Evolutionary conservation across 1,140 invertebrate genomes (phyloP).

Genomic region (Gryon sp.): DNA sequence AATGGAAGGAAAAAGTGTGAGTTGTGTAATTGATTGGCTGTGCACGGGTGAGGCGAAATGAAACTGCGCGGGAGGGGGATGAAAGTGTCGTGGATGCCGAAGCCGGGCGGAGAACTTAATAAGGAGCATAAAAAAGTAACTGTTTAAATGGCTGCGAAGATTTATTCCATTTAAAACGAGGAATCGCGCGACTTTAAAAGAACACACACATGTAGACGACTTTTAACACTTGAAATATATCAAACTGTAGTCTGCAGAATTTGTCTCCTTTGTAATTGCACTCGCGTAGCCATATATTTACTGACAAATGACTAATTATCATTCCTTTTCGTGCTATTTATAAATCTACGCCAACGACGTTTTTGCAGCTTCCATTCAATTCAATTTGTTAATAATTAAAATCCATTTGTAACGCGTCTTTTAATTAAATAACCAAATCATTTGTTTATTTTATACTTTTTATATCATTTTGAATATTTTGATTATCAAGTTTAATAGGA

Average conservation of each 20-base stretch:
- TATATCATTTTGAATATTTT: too few species aligned
- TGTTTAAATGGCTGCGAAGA: conserved; percentile 25
- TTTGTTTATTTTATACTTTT: too few species aligned
- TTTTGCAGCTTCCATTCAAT: too few species aligned
- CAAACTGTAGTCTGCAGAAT: conserved; percentile 45
- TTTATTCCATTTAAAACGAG: conserved; percentile 48
- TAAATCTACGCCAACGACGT: too few species aligned
- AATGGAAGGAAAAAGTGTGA: conserved; percentile 1
- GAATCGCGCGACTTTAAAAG: conserved; percentile 20
- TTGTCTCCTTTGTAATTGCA: conserved; percentile 55
- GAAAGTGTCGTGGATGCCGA: conserved; percentile 9
- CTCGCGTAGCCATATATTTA: conserved; percentile 38
- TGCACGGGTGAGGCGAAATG: too few species aligned
- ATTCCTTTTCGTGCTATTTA: conserved; percentile 19
- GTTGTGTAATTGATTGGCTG: conserved; percentile 20
- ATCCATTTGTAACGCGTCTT: too few species aligned
- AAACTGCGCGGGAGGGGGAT: conserved; percentile 16
- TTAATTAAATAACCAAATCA: too few species aligned
- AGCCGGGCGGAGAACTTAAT: conserved; percentile 26
- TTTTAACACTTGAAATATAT: conserved; percentile 51
- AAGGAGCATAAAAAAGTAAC: conserved; percentile 41
- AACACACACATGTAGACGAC: conserved; percentile 32
- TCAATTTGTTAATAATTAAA: too few species aligned
- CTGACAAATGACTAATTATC: conserved; percentile 37
- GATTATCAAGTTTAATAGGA: too few species aligned